Evolutionary conservation across 2,797 vertebrate species (phyloP).

Genomic region (Limosa lapponica): DNA sequence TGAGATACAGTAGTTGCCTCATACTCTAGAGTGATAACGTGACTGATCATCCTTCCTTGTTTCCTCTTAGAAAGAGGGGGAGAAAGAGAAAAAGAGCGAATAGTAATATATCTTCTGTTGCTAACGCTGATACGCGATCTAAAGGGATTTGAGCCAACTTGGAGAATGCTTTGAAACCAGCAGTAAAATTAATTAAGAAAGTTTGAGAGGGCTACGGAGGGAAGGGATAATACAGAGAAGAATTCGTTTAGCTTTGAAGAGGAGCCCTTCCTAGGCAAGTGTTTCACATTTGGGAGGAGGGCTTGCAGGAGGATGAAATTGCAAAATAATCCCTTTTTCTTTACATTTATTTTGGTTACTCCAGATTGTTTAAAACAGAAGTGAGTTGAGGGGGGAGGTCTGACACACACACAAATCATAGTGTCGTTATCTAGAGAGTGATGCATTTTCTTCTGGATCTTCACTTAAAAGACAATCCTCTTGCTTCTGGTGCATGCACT

Average conservation of each 20-base stretch:
- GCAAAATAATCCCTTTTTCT: slow-evolving; percentile 16
- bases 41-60: slow-evolving; percentile 27
- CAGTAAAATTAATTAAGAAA: slow-evolving; percentile 59
- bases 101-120: slow-evolving; percentile 32
- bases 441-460: not conserved
- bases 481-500: not conserved
- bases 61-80: slow-evolving; percentile 30
- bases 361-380: not conserved
- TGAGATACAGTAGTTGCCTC: not conserved
- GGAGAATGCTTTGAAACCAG: slow-evolving; percentile 49
- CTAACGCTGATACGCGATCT: slow-evolving; percentile 10
- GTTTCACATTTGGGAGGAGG: slow-evolving; percentile 18
- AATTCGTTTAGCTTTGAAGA: slow-evolving; percentile 53
- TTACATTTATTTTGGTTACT: not conserved
- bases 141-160: slow-evolving; percentile 59
- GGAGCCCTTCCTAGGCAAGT: slow-evolving; percentile 15
- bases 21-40: slow-evolving; percentile 7
- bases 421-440: not conserved
- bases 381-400: not conserved
- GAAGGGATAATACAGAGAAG: slow-evolving; percentile 26
- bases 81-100: not conserved
- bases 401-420: not conserved
- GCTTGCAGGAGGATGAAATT: not conserved
- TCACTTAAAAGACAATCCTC: not conserved
- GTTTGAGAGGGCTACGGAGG: not conserved